These are phyloP conservation scores for Apamea epomidion DNA, from an alignment of 2,888 invertebrate genomes.

Conservation along the genomic window DNA sequence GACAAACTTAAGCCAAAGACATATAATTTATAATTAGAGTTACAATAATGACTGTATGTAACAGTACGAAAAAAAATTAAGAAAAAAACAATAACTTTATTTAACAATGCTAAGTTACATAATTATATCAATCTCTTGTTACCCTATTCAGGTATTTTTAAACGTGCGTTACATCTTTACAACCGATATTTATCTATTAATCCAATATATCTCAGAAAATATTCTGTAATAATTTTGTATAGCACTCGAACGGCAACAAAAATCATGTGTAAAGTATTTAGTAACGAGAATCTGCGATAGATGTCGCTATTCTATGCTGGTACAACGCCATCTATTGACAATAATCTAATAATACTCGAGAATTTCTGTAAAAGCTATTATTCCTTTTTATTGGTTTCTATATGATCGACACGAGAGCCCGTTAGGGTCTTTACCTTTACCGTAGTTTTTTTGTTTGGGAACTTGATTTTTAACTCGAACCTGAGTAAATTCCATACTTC, in stretches of 20 bases:
- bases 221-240: constrained; percentile 29
- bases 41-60: background rate
- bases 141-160: background rate
- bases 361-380: background rate
- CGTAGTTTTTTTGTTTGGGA: background rate
- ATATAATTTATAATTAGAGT: background rate
- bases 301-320: constrained; percentile 24
- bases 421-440: background rate
- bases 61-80: background rate
- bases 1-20: background rate
- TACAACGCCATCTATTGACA: constrained; percentile 31
- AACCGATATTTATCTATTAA: constrained; percentile 4
- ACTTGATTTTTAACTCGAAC: background rate
- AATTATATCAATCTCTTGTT: constrained; percentile 2
- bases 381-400: background rate
- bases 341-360: background rate
- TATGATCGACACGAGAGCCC: background rate
- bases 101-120: background rate
- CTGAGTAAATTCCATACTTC: background rate
- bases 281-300: constrained; percentile 5
- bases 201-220: constrained; percentile 30
- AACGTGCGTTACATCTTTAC: background rate
- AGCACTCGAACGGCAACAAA: background rate
- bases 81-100: background rate
- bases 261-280: background rate